phyloP scores from a whole-genome alignment of 2,113 vertebrate genomes.

The Passer montanus region DNA sequence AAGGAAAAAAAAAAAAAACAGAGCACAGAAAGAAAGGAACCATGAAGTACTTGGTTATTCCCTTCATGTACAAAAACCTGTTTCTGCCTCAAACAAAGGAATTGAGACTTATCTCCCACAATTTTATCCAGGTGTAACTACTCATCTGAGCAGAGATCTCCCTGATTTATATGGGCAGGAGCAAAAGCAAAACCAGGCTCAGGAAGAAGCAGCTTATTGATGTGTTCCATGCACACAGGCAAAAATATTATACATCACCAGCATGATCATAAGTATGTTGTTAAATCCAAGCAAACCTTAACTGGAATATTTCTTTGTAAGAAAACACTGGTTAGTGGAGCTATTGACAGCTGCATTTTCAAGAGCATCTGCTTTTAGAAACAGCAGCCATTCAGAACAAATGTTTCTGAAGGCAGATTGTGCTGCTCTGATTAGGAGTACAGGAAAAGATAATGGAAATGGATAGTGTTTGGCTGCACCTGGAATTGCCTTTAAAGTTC shows the following conservation, averaged over 20 bases:
- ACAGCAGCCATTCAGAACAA: slow-evolving; percentile 43
- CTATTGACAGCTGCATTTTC: slow-evolving; percentile 29
- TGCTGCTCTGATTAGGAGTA: background rate
- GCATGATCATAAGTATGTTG: slow-evolving; percentile 26
- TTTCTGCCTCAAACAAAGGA: slow-evolving; percentile 52
- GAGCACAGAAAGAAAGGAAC: background rate
- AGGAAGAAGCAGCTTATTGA: slow-evolving; percentile 38
- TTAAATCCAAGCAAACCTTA: slow-evolving; percentile 41
- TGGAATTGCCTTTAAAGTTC: slow-evolving; percentile 44
- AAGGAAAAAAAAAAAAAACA: background rate
- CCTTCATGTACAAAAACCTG: background rate
- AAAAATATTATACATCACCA: slow-evolving; percentile 42
- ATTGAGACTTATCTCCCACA: background rate
- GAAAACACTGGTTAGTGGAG: slow-evolving; percentile 35
- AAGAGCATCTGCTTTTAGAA: slow-evolving; percentile 57
- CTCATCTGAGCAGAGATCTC: background rate
- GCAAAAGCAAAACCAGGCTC: slow-evolving; percentile 10
- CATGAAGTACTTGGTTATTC: slow-evolving; percentile 26
- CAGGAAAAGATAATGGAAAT: background rate
- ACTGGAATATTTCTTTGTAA: slow-evolving; percentile 55
- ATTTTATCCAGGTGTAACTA: slow-evolving; percentile 25
- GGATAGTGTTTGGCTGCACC: background rate
- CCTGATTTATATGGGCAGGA: slow-evolving; percentile 25
- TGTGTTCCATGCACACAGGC: background rate
- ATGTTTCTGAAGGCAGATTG: background rate